Evolutionary conservation across 2,113 vertebrate species (phyloP).

Genomic region (Pao palembangensis): DNA sequence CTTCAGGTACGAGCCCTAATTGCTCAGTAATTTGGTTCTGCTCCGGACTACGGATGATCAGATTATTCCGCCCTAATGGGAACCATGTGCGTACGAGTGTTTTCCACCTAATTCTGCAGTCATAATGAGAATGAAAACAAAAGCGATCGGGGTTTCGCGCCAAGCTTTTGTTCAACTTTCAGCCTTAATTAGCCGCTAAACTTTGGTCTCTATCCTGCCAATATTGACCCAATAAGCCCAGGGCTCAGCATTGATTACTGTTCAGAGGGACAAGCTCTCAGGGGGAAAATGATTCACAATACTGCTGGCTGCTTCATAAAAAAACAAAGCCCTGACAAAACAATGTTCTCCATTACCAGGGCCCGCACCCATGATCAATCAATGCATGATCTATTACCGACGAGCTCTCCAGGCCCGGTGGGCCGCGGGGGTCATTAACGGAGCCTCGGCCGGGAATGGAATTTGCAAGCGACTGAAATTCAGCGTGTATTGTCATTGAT

Average conservation of each 20-base stretch:
- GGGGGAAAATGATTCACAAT: slow-evolving; percentile 46
- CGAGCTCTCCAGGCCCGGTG: slow-evolving; percentile 40
- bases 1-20: too few relatives aligned
- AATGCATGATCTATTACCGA: slow-evolving; percentile 47
- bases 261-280: slow-evolving; percentile 34
- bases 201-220: slow-evolving; percentile 35
- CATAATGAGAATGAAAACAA: neutral
- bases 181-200: slow-evolving; percentile 31
- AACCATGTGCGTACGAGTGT: too few relatives aligned
- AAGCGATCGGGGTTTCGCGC: neutral
- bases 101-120: neutral
- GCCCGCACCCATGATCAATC: slow-evolving; percentile 35
- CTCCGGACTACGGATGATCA: too few relatives aligned
- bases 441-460: slow-evolving; percentile 27
- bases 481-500: slow-evolving; percentile 40
- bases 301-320: slow-evolving; percentile 52
- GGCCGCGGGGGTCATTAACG: slow-evolving; percentile 35
- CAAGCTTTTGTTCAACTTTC: neutral
- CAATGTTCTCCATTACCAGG: slow-evolving; percentile 46
- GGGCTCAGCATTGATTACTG: slow-evolving; percentile 47
- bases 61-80: too few relatives aligned
- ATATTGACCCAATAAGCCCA: slow-evolving; percentile 49
- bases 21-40: too few relatives aligned
- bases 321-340: slow-evolving; percentile 50
- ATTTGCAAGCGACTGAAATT: slow-evolving; percentile 48